Percentiles rank a stretch among this genome's conserved stretches.
phyloP scores from a whole-genome alignment of 2,888 invertebrate genomes.

The Calephelis perditalis region DNA sequence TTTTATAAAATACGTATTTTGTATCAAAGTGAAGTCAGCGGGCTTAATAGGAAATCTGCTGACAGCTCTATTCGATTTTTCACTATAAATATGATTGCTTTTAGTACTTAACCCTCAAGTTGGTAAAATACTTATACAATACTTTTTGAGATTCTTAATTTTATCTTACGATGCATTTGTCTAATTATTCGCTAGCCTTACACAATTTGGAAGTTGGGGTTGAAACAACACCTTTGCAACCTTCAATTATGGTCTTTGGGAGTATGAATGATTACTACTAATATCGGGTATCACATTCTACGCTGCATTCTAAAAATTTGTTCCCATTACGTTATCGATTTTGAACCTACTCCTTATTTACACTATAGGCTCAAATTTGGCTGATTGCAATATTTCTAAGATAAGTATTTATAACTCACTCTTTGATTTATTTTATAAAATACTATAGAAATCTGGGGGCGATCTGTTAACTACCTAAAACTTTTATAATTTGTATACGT shows the following conservation, averaged over 20 bases:
- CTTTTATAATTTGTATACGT: constrained; percentile 32
- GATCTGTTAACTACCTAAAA: constrained; percentile 1
- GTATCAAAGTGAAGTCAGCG: constrained; percentile 75
- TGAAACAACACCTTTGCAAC: constrained; percentile 33
- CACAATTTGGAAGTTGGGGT: constrained; percentile 58
- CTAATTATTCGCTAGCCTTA: constrained; percentile 69
- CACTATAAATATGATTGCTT: constrained; percentile 76
- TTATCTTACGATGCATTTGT: constrained; percentile 72
- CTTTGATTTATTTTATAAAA: constrained; percentile 1
- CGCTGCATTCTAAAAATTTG: constrained; percentile 54
- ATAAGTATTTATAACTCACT: neutral
- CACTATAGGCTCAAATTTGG: constrained; percentile 8
- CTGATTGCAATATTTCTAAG: neutral
- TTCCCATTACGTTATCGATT: constrained; percentile 49
- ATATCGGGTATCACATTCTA: constrained; percentile 73
- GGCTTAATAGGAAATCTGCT: constrained; percentile 66
- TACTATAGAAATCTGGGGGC: constrained; percentile 7
- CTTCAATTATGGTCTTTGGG: constrained; percentile 39
- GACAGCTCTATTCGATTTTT: constrained; percentile 44
- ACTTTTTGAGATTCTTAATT: constrained; percentile 65
- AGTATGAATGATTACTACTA: constrained; percentile 53
- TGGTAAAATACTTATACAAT: constrained; percentile 76
- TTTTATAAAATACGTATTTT: constrained; percentile 74
- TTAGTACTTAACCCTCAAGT: constrained; percentile 67
- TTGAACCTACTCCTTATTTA: constrained; percentile 6